Percentiles rank a stretch among this genome's conserved stretches.
Conservation (phyloP, 2,113 vertebrate species). For the Thinocorus orbignyianus region DNA sequence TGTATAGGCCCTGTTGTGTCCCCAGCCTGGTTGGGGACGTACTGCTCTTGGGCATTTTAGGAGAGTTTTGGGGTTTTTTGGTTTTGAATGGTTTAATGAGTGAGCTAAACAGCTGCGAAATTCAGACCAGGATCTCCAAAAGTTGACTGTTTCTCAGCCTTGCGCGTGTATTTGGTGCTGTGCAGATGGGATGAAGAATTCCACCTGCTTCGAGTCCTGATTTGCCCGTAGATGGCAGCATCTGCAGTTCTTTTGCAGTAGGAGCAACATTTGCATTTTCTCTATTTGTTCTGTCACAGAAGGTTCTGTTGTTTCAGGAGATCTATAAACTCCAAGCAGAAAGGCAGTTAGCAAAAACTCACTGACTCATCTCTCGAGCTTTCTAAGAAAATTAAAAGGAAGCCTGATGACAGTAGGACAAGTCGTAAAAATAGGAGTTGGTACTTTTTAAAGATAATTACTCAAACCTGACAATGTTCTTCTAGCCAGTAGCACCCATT, state of each 20-base stretch:
- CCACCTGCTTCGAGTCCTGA: background rate
- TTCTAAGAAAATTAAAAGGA: background rate
- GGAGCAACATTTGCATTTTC: rapidly evolving
- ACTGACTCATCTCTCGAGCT: background rate
- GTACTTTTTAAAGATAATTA: background rate
- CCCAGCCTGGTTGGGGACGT: background rate
- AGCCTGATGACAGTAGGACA: background rate
- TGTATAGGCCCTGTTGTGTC: conserved; percentile 17
- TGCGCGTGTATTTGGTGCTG: background rate
- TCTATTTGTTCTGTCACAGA: rapidly evolving
- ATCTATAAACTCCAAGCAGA: background rate
- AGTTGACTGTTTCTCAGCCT: background rate
- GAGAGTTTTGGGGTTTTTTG: background rate
- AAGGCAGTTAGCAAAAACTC: background rate
- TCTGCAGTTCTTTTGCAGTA: background rate
- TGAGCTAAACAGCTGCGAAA: conserved; percentile 25
- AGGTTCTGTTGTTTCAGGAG: background rate
- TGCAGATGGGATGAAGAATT: background rate
- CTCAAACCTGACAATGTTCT: background rate
- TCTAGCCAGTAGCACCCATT: background rate
- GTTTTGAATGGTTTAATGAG: conserved; percentile 3
- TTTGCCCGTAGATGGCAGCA: conserved; percentile 11
- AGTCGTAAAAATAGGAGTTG: background rate
- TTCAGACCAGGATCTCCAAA: conserved; percentile 21
- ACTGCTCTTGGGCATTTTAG: background rate